Evolutionary conservation across 2,113 vertebrate genomes (phyloP), one percentile per base, ranked within the genome.

Genomic region (Verasper variegatus): DNA sequence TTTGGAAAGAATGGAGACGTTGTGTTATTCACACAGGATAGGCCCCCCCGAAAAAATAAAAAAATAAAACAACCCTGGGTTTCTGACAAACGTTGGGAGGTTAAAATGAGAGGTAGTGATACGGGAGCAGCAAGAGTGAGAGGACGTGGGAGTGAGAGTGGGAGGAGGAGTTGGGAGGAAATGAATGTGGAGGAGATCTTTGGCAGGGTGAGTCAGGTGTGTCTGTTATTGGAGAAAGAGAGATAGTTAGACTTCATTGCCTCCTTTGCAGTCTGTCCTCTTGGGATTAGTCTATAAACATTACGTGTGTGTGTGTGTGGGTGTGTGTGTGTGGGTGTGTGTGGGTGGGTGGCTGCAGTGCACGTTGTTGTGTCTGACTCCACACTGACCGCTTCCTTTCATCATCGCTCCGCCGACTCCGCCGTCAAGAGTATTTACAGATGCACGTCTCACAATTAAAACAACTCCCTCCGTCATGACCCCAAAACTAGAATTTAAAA

Each of bases 401-500:
- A 64, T 52, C 69, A 8, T 45, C 62, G 40, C 71, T 60, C 68
- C 3, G 11, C 61, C 21, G n/a, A 67, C 67, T 76, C 42, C 4
- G 51, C 78, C 14, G 21, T 27, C 35, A 42, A 26, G 31, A 81
- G 72, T 93, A 90, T 93, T 94, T 93, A 89, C 90, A 88, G 86
- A 90, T 83, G 83, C 85, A 68, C 74, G 66, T 74, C 68, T 73
- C 35, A 61, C 85, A 87, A 85, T 91, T 87, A 91, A 91, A 92
- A 86, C 85, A 83, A 79, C 55, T 72, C 84, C 82, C 77, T 85
- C 87, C 82, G 80, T 1, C 77, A 3, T 78, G 89, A 91, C 91
- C 85, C 88, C 87, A 82, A 92, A 93, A 88, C 77, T 66, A 55
- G 78, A 90, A 92, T 92, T 87, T 92, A 91, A 63, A 92, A 91